Conservation (phyloP, 2,888 invertebrate species). For the Agonopterix arenella region DNA sequence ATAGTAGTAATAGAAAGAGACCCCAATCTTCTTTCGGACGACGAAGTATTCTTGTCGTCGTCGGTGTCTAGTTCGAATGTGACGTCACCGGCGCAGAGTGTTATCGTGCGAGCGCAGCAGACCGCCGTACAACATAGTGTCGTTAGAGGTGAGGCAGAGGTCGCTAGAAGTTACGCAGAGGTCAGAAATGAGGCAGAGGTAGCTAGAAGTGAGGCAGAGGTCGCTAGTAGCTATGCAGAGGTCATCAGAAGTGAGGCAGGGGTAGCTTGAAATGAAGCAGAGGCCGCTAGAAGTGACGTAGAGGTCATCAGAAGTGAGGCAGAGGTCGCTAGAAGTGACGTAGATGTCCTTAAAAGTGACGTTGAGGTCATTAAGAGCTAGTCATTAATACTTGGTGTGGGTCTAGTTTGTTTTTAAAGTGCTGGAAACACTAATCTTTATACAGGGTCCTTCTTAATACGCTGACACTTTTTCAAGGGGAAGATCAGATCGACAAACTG, state of each 20-base stretch:
- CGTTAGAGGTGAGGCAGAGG: slow-evolving; percentile 32
- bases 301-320: neutral
- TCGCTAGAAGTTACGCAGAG: neutral
- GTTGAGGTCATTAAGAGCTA: neutral
- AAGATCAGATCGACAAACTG: too few relatives aligned
- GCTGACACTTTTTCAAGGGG: too few relatives aligned
- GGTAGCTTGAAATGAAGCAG: neutral
- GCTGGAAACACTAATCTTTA: too few relatives aligned
- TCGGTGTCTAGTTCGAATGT: slow-evolving; percentile 39
- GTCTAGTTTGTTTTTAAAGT: too few relatives aligned
- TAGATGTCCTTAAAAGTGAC: neutral
- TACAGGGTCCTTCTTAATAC: too few relatives aligned
- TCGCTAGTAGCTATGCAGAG: neutral
- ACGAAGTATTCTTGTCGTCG: slow-evolving; percentile 61
- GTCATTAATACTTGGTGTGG: too few relatives aligned
- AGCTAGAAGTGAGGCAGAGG: neutral
- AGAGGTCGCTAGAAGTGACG: neutral
- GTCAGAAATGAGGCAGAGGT: neutral
- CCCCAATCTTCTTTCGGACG: slow-evolving; percentile 50
- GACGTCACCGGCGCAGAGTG: slow-evolving; percentile 26
- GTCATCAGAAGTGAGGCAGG: neutral
- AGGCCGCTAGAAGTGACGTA: neutral
- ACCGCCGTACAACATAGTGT: slow-evolving; percentile 29
- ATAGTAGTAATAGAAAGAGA: slow-evolving; percentile 19
- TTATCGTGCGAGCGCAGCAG: slow-evolving; percentile 23